A percentile compares a stretch with the other conserved stretches of the same genome.
These are phyloP conservation scores for Drosophila watanabei DNA, from an alignment of 1,140 invertebrate species.

Conservation along the genomic window DNA sequence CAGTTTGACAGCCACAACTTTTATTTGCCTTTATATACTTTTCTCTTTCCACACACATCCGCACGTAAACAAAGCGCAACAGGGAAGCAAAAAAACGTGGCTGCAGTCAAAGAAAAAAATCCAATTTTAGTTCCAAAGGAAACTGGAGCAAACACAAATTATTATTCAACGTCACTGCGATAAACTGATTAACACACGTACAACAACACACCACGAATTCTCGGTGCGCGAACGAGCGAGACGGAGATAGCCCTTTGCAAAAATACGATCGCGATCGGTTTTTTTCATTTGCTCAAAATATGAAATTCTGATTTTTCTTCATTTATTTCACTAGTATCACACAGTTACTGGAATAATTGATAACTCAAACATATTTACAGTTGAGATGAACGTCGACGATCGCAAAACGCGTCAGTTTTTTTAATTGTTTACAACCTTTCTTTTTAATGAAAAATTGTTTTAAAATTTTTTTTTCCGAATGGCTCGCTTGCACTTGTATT, in stretches of 20 bases:
- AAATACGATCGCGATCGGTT: conserved; percentile 34
- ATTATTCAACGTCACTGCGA: conserved; percentile 60
- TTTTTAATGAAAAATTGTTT: conserved; percentile 8
- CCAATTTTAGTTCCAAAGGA: conserved; percentile 16
- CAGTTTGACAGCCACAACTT: conserved; percentile 48
- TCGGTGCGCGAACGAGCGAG: conserved; percentile 31
- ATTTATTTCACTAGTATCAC: conserved; percentile 7
- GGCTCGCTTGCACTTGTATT: conserved; percentile 10
- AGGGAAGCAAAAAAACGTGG: conserved; percentile 41
- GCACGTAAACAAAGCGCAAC: conserved; percentile 21
- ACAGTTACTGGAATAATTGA: background rate
- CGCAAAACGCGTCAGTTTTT: background rate
- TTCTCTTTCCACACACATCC: conserved; percentile 6
- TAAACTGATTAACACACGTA: conserved; percentile 62
- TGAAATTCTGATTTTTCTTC: background rate
- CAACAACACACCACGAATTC: conserved; percentile 21
- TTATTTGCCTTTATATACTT: conserved; percentile 23
- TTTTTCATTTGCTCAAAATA: background rate
- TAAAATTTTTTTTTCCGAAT: conserved; percentile 4
- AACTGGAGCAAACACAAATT: conserved; percentile 75
- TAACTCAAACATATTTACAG: background rate
- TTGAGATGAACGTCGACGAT: background rate
- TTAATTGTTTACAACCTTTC: conserved; percentile 9
- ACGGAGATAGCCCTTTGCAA: conserved; percentile 48
- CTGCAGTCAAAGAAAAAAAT: conserved; percentile 30